These are phyloP conservation scores for Apis cerana DNA, from an alignment of 1,140 invertebrate genomes.

Conservation along the genomic window DNA sequence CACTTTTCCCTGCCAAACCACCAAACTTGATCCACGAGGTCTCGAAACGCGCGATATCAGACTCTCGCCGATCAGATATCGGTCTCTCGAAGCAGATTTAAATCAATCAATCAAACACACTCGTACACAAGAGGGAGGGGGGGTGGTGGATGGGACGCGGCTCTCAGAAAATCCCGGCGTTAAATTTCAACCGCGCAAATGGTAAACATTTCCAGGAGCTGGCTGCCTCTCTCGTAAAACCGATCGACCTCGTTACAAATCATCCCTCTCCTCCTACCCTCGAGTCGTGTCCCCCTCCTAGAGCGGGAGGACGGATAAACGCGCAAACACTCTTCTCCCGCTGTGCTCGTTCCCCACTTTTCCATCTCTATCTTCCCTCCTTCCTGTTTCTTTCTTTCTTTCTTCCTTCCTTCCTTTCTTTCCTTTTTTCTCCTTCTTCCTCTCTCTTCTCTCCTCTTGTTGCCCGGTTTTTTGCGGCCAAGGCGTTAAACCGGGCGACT, in stretches of 20 bases:
- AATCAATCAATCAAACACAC: constrained; percentile 17
- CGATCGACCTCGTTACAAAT: constrained; percentile 45
- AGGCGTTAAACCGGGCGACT: constrained; percentile 44
- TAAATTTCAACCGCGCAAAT: constrained; percentile 14
- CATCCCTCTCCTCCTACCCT: neutral
- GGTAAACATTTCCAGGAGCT: constrained; percentile 25
- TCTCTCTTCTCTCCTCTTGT: constrained; percentile 5
- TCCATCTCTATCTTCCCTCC: neutral
- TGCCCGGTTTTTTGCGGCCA: constrained; percentile 12
- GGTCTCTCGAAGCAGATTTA: neutral
- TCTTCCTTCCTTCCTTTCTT: neutral
- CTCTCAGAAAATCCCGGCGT: neutral
- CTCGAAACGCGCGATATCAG: neutral
- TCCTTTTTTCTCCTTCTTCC: neutral
- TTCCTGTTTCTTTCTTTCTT: no score
- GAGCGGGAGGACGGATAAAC: constrained; percentile 5
- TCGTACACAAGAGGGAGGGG: neutral
- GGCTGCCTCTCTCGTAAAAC: constrained; percentile 2
- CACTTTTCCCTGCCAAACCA: no score
- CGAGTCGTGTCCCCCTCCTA: neutral
- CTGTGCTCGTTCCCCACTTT: neutral
- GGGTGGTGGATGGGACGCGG: neutral
- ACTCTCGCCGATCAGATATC: neutral
- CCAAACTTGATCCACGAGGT: neutral
- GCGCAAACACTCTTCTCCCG: constrained; percentile 19